phyloP scores from a whole-genome alignment of 2,113 vertebrate genomes.

The Panthera uncia region DNA sequence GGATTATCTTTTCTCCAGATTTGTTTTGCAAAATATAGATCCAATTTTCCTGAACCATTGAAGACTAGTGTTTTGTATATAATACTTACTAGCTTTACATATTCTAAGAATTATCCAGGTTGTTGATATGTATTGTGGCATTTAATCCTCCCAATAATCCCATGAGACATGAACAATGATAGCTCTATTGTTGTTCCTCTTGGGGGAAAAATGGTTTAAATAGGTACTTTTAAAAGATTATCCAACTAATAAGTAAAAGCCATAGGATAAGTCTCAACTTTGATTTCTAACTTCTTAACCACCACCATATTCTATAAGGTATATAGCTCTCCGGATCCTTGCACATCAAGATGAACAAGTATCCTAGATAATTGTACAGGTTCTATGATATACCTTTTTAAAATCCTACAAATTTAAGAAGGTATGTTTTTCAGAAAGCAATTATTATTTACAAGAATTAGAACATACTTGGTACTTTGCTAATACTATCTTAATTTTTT shows the following conservation, averaged over 20 bases:
- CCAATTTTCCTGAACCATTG: not conserved
- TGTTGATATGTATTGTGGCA: not conserved
- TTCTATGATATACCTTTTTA: not conserved
- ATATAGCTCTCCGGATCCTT: not conserved
- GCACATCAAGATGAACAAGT: not conserved
- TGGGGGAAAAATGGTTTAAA: not conserved
- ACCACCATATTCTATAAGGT: not conserved
- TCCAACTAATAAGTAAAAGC: not conserved
- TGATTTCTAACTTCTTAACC: not conserved
- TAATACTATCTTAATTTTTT: not conserved
- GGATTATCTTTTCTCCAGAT: not conserved
- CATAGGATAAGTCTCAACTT: not conserved
- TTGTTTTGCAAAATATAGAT: not conserved
- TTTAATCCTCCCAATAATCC: not conserved
- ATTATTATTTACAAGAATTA: not conserved
- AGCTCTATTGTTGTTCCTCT: not conserved
- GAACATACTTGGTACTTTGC: not conserved
- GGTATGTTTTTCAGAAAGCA: not conserved
- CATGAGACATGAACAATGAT: not conserved
- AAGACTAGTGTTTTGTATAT: not conserved
- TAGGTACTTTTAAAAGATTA: not conserved
- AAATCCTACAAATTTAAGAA: not conserved
- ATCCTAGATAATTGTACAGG: not conserved
- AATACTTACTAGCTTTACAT: not conserved
- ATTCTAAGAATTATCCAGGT: not conserved